Evolutionary conservation across 2,888 invertebrate genomes (phyloP).

Genomic region (Tetranychus piercei): DNA sequence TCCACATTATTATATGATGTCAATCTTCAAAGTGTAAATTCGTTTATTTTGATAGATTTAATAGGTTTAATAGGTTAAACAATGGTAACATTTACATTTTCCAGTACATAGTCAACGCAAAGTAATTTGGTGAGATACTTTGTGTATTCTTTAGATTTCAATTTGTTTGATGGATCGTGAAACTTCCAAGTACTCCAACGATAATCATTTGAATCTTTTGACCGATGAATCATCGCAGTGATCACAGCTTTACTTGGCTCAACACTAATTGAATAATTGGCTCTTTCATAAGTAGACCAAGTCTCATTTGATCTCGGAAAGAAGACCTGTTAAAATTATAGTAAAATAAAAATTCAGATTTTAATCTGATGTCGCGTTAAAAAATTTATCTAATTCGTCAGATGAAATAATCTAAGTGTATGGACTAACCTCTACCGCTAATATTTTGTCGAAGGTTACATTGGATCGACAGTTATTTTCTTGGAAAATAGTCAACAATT

Average conservation of each 20-base stretch:
- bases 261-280: not conserved
- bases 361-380: too few species aligned
- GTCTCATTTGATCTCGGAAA: not conserved
- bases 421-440: not conserved
- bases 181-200: not conserved
- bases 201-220: not conserved
- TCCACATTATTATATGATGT: too few species aligned
- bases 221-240: not conserved
- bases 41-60: too few species aligned
- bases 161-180: not conserved
- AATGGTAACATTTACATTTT: not conserved
- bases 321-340: not conserved
- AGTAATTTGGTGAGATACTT: not conserved
- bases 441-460: not conserved
- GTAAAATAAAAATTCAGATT: too few species aligned
- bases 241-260: not conserved
- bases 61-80: not conserved
- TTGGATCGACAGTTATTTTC: not conserved
- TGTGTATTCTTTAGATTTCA: not conserved
- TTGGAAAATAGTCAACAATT: not conserved
- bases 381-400: too few species aligned
- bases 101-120: not conserved
- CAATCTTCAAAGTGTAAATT: too few species aligned
- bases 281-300: not conserved
- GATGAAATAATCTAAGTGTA: too few species aligned